Conservation (phyloP, 2,797 vertebrate species). For the Falco novaeseelandiae region DNA sequence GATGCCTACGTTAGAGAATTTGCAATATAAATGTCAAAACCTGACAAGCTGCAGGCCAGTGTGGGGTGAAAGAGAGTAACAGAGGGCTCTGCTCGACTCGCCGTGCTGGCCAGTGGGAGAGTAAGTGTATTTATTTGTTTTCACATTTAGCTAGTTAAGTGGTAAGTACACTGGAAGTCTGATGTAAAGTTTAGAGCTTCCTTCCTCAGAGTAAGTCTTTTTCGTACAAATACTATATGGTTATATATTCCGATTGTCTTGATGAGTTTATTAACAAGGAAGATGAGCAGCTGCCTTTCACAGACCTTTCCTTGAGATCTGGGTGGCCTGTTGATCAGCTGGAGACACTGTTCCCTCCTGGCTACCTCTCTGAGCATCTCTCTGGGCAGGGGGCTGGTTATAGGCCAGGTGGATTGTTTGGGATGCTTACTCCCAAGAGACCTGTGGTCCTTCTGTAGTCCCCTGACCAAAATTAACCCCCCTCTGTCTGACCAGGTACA, state of each 20-base stretch:
- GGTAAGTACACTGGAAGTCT: not conserved
- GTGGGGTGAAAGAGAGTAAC: not conserved
- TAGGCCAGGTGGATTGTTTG: not conserved
- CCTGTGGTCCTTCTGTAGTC: not conserved
- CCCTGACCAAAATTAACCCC: not conserved
- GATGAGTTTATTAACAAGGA: not conserved
- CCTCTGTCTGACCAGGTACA: not conserved
- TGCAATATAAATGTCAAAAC: not conserved
- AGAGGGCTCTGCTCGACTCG: not conserved
- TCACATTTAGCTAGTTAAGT: not conserved
- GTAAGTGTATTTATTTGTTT: not conserved
- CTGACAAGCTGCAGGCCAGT: not conserved
- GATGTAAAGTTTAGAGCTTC: not conserved
- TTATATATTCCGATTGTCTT: not conserved
- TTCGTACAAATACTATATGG: not conserved
- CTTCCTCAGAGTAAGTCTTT: not conserved
- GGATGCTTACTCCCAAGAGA: not conserved
- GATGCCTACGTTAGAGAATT: not conserved
- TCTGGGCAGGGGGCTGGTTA: not conserved
- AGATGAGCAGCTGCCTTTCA: not conserved
- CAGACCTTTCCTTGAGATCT: not conserved
- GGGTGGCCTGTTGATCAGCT: not conserved
- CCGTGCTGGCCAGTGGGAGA: not conserved
- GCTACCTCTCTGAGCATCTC: not conserved
- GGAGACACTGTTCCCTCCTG: not conserved